Conservation (phyloP, 2,888 invertebrate genomes). For the Caenorhabditis sp. region DNA sequence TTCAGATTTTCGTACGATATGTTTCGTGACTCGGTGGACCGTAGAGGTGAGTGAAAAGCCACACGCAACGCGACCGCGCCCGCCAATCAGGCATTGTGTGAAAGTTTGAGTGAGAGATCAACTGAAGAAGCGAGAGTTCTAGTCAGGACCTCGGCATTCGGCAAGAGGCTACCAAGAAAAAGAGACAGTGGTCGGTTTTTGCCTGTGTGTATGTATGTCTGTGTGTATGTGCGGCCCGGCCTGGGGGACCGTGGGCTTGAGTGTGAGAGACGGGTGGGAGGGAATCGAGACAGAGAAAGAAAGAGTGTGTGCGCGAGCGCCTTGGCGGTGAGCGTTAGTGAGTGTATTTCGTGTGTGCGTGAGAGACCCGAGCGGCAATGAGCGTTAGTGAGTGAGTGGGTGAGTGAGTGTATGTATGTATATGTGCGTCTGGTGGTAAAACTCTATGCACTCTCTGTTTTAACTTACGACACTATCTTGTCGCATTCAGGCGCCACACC, state of each 20-base stretch:
- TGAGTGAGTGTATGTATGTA: slow-evolving; percentile 59
- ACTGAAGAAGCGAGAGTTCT: slow-evolving; percentile 30
- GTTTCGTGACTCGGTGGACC: slow-evolving; percentile 28
- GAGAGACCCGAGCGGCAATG: slow-evolving; percentile 48
- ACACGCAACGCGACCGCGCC: slow-evolving; percentile 48
- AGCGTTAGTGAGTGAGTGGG: slow-evolving; percentile 60
- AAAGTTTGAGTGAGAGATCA: slow-evolving; percentile 33
- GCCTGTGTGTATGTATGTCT: slow-evolving; percentile 45
- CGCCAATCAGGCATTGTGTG: slow-evolving; percentile 45
- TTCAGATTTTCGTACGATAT: slow-evolving; percentile 4
- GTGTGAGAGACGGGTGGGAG: slow-evolving; percentile 38
- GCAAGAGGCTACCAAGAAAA: slow-evolving; percentile 39
- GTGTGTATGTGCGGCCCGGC: slow-evolving; percentile 40
- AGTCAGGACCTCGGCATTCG: slow-evolving; percentile 27
- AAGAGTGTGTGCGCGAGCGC: slow-evolving; percentile 46
- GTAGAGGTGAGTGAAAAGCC: slow-evolving; percentile 48
- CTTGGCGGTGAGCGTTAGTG: slow-evolving; percentile 54
- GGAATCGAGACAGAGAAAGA: slow-evolving; percentile 51
- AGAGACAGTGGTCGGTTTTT: slow-evolving; percentile 57
- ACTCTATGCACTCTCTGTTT: slow-evolving; percentile 69
- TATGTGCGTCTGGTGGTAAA: slow-evolving; percentile 64
- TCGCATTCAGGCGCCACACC: slow-evolving; percentile 66
- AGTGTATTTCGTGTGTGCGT: slow-evolving; percentile 39
- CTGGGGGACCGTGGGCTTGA: slow-evolving; percentile 43
- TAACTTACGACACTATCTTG: slow-evolving; percentile 68